Percentiles rank a stretch among this genome's conserved stretches.
Conservation (phyloP, 1,140 invertebrate species). For the Lepidotrigona ventralis region DNA sequence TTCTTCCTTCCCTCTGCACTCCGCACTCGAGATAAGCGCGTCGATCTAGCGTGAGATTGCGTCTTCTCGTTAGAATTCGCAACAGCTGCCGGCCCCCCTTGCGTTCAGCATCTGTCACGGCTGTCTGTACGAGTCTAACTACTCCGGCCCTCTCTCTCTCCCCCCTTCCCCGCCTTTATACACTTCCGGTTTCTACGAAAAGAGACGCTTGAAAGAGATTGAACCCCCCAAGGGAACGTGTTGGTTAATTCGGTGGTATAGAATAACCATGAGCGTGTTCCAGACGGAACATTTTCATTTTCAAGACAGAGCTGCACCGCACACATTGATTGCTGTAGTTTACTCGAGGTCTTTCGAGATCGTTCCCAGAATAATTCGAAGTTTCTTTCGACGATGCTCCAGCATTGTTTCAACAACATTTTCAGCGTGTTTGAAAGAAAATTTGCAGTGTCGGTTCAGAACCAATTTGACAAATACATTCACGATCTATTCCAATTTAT, state of each 20-base stretch:
- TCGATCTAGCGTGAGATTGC: constrained; percentile 44
- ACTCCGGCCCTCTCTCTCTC: neutral
- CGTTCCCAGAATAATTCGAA: neutral
- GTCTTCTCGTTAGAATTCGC: constrained; percentile 37
- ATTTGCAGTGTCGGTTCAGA: neutral
- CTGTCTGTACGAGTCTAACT: constrained; percentile 4
- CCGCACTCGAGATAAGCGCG: constrained; percentile 1
- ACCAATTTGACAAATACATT: neutral
- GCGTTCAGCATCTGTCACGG: neutral
- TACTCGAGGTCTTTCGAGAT: neutral
- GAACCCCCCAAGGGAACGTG: neutral
- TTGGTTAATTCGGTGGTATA: neutral
- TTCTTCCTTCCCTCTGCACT: neutral
- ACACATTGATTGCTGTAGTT: neutral
- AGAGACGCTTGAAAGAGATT: neutral
- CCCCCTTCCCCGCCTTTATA: too few relatives aligned
- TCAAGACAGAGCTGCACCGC: neutral
- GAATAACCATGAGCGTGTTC: too few relatives aligned
- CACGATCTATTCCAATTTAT: too few relatives aligned
- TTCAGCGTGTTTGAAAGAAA: neutral
- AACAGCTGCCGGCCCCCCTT: constrained; percentile 2
- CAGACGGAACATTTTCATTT: neutral
- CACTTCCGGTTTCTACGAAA: neutral
- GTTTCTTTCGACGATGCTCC: neutral
- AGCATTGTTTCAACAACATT: neutral